These are phyloP conservation scores for Passer domesticus DNA, from an alignment of 2,113 vertebrate species.

Conservation along the genomic window DNA sequence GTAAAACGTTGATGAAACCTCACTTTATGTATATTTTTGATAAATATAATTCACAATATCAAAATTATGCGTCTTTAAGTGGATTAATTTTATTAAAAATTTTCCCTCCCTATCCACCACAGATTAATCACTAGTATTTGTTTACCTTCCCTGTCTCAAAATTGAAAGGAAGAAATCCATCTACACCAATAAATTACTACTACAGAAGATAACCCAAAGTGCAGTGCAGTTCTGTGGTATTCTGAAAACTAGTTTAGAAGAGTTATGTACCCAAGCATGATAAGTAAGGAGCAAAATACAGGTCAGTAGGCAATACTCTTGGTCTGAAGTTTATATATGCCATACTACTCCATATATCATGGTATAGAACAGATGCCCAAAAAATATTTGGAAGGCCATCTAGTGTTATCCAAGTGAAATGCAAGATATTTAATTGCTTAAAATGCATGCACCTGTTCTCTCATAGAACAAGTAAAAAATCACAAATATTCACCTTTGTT, in stretches of 20 bases:
- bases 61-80: background rate
- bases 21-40: background rate
- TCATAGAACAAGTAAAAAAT: background rate
- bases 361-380: fast-evolving
- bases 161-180: background rate
- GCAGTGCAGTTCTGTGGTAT: background rate
- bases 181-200: background rate
- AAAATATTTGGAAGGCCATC: slow-evolving; percentile 13
- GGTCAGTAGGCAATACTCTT: background rate
- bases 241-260: background rate
- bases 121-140: background rate
- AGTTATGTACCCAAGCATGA: background rate
- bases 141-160: background rate
- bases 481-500: background rate
- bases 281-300: background rate
- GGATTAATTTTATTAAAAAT: background rate
- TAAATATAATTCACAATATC: background rate
- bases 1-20: background rate
- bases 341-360: background rate
- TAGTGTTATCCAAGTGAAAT: slow-evolving; percentile 14
- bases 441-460: background rate
- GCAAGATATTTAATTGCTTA: background rate
- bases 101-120: background rate
- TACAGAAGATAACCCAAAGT: background rate
- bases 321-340: background rate